phyloP scores from a whole-genome alignment of 1,140 invertebrate genomes.

The Metaphire vulgaris region DNA sequence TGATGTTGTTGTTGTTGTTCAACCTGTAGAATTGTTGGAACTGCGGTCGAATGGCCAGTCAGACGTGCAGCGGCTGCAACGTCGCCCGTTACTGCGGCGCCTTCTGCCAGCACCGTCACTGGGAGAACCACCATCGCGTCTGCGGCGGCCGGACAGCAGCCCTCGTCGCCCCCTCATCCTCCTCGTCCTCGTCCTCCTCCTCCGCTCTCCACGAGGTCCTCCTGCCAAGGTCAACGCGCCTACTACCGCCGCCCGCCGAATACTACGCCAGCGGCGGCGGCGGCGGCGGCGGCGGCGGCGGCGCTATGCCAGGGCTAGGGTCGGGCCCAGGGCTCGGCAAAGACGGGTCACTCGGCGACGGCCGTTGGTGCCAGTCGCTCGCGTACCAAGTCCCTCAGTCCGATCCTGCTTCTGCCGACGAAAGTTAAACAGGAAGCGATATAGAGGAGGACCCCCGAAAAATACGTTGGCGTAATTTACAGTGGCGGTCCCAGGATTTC shows the following conservation, averaged over 20 bases:
- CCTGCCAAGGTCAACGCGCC: too few species aligned
- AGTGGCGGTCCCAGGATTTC: too few species aligned
- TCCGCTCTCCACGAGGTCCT: too few species aligned
- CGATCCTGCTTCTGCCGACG: neutral
- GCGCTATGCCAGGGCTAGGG: neutral
- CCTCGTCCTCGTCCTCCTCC: neutral
- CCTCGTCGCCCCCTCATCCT: neutral
- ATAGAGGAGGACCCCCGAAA: too few species aligned
- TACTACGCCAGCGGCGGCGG: neutral
- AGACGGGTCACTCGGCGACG: neutral
- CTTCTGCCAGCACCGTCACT: constrained; percentile 94
- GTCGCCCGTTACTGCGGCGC: constrained; percentile 85
- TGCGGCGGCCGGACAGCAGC: constrained; percentile 30
- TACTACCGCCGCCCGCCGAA: too few species aligned
- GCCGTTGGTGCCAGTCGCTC: neutral
- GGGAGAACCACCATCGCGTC: constrained; percentile 69
- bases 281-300: too few species aligned
- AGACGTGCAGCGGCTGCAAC: constrained; percentile 91
- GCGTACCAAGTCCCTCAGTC: neutral
- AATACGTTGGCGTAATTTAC: too few species aligned
- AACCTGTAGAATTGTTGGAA: constrained; percentile 84
- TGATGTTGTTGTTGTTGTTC: too few species aligned
- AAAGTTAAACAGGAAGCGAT: neutral
- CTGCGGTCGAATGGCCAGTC: constrained; percentile 85
- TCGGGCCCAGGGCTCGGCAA: neutral